These are phyloP conservation scores for Halcyon badia DNA, from an alignment of 2,797 vertebrate species.

Conservation along the genomic window DNA sequence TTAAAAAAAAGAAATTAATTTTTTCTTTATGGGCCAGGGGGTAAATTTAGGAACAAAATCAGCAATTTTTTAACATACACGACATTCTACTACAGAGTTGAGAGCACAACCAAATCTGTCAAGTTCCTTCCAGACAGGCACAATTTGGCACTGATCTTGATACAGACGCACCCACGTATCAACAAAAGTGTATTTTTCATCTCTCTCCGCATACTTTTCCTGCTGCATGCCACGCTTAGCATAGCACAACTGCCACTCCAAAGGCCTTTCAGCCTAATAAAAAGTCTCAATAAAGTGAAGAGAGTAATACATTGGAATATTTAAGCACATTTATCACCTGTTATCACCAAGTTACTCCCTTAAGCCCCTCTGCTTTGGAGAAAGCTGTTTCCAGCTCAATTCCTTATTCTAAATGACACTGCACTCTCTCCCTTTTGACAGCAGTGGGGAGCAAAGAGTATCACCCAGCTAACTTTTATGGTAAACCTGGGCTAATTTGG, in stretches of 20 bases:
- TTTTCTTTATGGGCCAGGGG: rapidly evolving
- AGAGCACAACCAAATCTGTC: background rate
- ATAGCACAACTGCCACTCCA: background rate
- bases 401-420: background rate
- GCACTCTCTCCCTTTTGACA: background rate
- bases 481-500: background rate
- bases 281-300: background rate
- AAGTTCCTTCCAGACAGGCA: background rate
- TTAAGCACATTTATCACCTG: background rate
- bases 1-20: background rate
- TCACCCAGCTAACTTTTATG: background rate
- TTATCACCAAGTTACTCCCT: background rate
- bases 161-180: background rate
- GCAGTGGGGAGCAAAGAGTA: background rate
- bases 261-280: background rate
- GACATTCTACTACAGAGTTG: background rate
- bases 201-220: rapidly evolving
- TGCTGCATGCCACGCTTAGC: background rate
- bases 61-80: background rate
- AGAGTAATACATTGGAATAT: background rate
- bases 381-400: background rate
- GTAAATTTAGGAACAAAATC: background rate
- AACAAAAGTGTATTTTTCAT: background rate
- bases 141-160: background rate
- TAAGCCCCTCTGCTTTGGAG: background rate